These are phyloP conservation scores for Phrynosoma platyrhinos DNA, from an alignment of 2,113 vertebrate genomes.

Conservation along the genomic window DNA sequence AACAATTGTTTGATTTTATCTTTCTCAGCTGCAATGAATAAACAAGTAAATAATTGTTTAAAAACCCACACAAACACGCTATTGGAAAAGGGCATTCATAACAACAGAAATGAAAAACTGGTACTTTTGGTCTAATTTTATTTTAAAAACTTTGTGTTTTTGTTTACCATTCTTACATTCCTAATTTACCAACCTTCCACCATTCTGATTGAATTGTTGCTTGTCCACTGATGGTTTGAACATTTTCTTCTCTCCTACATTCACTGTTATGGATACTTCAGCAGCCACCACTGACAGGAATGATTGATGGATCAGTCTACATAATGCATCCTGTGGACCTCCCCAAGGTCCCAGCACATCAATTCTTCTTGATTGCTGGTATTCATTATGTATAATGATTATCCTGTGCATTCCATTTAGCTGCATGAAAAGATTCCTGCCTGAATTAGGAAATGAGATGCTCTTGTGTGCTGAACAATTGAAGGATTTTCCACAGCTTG, in stretches of 20 bases:
- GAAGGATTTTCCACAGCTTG: neutral
- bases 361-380: slow-evolving; percentile 35
- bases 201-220: slow-evolving; percentile 7
- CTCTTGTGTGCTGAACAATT: neutral
- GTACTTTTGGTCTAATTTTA: neutral
- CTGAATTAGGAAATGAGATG: neutral
- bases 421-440: slow-evolving; percentile 25
- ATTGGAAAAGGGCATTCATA: neutral
- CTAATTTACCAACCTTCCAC: neutral
- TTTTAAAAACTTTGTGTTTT: neutral
- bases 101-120: neutral
- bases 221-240: neutral
- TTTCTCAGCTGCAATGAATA: neutral
- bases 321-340: slow-evolving; percentile 28
- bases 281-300: neutral
- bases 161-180: neutral
- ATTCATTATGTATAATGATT: slow-evolving; percentile 43
- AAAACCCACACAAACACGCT: neutral
- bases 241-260: neutral
- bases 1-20: neutral
- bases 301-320: slow-evolving; percentile 34
- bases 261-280: slow-evolving; percentile 19
- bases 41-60: neutral
- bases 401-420: slow-evolving; percentile 30
- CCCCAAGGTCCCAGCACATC: slow-evolving; percentile 17